Evolutionary conservation across 2,888 invertebrate species (phyloP), one percentile per base, ranked within the genome.

Genomic region (Heliothis peltigera): DNA sequence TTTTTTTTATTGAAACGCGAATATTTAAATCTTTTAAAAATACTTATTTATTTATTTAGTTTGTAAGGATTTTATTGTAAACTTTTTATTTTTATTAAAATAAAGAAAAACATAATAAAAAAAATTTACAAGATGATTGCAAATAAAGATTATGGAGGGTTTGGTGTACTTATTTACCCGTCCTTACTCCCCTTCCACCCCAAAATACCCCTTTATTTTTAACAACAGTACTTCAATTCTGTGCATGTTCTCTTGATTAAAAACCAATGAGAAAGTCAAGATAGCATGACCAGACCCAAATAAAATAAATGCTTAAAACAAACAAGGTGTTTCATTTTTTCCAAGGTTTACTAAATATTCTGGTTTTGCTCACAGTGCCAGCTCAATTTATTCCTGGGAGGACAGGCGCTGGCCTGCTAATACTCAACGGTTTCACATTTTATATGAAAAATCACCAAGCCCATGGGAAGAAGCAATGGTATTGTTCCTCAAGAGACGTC

Each of bases 361-460:
- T 83, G 85, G 89, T 89, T 89, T 87, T 84, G 79, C 85, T 84
- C 84, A 88, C 94, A 93, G 94, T 95, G 82, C 94, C 93, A 60
- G 94, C 94, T 7, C 91, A 92, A 81, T 95, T 94, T 75, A 94
- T 95, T 65, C 94, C 94, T 0, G 94, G 94, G 32, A 79, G 94
- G 52, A 94, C 94, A 0, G 94, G 94, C 0, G 93, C 94, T 2
- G 93, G 94, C 0, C 80, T 95, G 2, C 84, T 95, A 15, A 91
- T 94, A 70, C 86, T 95, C 32, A 93, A 95, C 15, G 94, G 94
- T 0, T 94, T 94, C 71, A 95, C 94, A 10, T 95, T 95, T 77
- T 95, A 95, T 65, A 93, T 94, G 94, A 95, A 95, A 78, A 95
- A 95, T 70, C 94, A 94, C 73, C 94, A 94, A 70, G 94, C 94